Evolutionary conservation across 2,797 vertebrate genomes (phyloP), one percentile per base, ranked within the genome.

Genomic region (Mormyrus proboscirostris): DNA sequence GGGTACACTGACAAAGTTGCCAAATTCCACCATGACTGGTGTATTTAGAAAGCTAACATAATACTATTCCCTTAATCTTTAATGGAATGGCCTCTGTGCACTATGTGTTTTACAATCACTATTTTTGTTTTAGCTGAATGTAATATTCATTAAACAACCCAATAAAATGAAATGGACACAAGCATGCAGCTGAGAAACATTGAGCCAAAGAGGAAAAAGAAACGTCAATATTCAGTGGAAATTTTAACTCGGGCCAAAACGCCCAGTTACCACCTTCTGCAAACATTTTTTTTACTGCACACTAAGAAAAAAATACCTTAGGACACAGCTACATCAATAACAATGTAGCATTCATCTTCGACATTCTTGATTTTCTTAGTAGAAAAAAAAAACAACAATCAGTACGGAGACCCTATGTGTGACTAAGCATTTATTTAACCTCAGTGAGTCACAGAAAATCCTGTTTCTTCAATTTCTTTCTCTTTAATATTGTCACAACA

Each of bases 401-500:
- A 47, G 33, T 79, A 12, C 53, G 29, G 47, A 88, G 50, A 83
- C 88, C 59, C 51, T 22, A 88, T 91, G 7, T 3, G 41, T 82
- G 91, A 93, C 89, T 92, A 89, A 92, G 90, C 89, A 92, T 88
- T 89, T 88, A 92, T 88, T 79, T 87, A 47, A 55, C 90, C 92
- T 89, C 90, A 90, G 89, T 91, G 91, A 91, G 59, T 93, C 90
- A 91, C 57, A 50, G 51, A 22, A 84, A 82, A 82, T 47, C 16
- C 16, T 2, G 4, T 16, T 76, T 41, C 3, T n/a, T 44, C 14
- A 0, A 83, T 47, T 19, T 49, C 6, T 9, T 9, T 49, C 79
- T 25, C 12, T 29, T 49, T 50, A 51, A 85, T 50, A 85, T 50
- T 29, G 49, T 44, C 82, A 85, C 51, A 51, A n/a, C 76, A 82